These are phyloP conservation scores for Eulemur rubriventer DNA, from an alignment of 2,797 vertebrate species.

Conservation along the genomic window DNA sequence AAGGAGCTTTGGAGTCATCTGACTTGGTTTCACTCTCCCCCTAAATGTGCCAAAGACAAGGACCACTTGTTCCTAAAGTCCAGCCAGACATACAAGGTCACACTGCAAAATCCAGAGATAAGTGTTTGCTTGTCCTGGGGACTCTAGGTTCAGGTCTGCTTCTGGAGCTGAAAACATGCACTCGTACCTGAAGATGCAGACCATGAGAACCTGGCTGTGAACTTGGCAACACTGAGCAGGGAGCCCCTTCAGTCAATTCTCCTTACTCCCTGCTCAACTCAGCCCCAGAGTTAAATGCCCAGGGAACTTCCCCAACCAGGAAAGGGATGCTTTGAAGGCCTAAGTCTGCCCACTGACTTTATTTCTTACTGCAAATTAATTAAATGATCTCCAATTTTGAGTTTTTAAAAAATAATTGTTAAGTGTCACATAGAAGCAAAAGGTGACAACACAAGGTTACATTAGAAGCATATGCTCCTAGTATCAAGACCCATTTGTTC, in stretches of 20 bases:
- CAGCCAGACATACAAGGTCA: constrained; percentile 12
- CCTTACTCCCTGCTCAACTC: neutral
- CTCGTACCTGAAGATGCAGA: neutral
- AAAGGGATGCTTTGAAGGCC: neutral
- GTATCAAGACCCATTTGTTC: neutral
- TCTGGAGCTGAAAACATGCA: neutral
- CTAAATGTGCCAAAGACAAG: neutral
- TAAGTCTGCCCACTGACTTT: neutral
- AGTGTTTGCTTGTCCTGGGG: neutral
- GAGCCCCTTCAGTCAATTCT: neutral
- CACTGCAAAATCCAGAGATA: neutral
- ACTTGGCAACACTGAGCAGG: neutral
- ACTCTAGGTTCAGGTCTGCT: neutral
- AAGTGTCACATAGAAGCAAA: neutral
- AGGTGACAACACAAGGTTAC: neutral
- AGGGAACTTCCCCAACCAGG: neutral
- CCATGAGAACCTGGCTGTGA: neutral
- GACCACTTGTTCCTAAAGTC: constrained; percentile 42
- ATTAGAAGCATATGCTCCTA: neutral
- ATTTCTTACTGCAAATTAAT: neutral
- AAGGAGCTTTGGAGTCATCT: constrained; percentile 28
- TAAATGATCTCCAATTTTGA: neutral
- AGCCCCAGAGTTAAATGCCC: neutral
- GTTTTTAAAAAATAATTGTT: neutral
- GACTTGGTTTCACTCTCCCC: constrained; percentile 27